Conservation (phyloP, 2,113 vertebrate genomes). For the Empidonax alnorum region DNA sequence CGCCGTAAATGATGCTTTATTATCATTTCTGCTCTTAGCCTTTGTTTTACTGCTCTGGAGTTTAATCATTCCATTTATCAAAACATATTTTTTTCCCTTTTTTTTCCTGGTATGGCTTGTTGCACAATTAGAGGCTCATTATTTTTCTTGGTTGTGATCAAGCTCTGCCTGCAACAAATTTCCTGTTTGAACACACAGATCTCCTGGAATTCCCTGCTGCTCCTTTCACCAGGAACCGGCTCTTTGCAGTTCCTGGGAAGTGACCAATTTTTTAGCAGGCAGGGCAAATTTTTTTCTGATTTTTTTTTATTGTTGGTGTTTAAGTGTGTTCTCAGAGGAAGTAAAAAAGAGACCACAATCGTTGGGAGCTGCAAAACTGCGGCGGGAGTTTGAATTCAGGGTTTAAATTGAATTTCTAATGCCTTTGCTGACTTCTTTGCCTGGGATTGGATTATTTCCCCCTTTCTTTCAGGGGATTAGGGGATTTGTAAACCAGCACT, state of each 20-base stretch:
- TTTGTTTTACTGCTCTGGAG: not conserved
- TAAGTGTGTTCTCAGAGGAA: not conserved
- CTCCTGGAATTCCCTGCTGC: not conserved
- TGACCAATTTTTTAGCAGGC: not conserved
- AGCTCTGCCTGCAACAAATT: not conserved
- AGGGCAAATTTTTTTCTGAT: not conserved
- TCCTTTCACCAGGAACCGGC: not conserved
- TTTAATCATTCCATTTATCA: conserved; percentile 14
- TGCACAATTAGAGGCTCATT: conserved; percentile 18
- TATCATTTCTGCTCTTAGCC: not conserved
- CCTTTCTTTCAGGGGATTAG: conserved; percentile 19
- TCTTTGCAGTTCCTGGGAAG: not conserved
- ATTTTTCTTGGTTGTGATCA: not conserved
- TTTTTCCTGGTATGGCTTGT: not conserved
- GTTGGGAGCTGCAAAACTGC: accelerated
- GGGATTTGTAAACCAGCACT: not conserved
- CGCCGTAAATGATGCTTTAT: not conserved
- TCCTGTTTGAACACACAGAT: not conserved
- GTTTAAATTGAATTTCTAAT: not conserved
- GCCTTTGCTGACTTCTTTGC: not conserved
- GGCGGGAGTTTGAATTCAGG: not conserved
- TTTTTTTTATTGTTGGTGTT: not conserved
- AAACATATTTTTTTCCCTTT: not conserved
- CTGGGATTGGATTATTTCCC: not conserved
- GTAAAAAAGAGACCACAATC: not conserved